Evolutionary conservation across 2,888 invertebrate species (phyloP).

Genomic region (Helicoverpa assulta): DNA sequence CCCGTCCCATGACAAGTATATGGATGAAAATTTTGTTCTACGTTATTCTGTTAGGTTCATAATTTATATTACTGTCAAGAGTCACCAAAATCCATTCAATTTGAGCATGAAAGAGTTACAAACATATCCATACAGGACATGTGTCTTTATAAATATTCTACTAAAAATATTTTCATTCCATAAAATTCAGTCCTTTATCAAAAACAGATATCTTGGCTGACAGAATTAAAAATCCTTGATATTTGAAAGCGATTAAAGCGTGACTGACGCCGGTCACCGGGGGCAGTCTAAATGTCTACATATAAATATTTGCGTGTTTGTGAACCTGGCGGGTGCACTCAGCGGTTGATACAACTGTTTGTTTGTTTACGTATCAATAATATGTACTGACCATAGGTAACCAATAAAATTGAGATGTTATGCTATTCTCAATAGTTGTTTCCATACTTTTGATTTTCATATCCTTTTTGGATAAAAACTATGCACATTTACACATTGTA

Average conservation of each 20-base stretch:
- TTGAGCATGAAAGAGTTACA: no score
- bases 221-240: constrained; percentile 19
- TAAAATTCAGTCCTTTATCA: not conserved
- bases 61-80: no score
- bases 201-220: constrained; percentile 12
- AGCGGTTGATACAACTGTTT: constrained; percentile 26
- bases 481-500: no score
- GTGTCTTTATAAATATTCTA: no score
- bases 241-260: constrained; percentile 46
- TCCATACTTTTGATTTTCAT: no score
- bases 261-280: constrained; percentile 48
- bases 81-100: no score
- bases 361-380: constrained; percentile 35
- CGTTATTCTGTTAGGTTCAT: no score
- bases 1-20: no score
- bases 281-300: constrained; percentile 38
- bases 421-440: no score
- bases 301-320: constrained; percentile 56
- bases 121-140: no score
- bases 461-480: no score
- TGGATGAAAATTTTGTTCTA: no score
- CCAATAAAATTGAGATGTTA: constrained; percentile 3
- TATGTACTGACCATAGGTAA: constrained; percentile 13
- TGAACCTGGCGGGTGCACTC: constrained; percentile 36
- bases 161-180: not conserved